Conservation (phyloP, 2,113 vertebrate genomes). For the Entelurus aequoreus region DNA sequence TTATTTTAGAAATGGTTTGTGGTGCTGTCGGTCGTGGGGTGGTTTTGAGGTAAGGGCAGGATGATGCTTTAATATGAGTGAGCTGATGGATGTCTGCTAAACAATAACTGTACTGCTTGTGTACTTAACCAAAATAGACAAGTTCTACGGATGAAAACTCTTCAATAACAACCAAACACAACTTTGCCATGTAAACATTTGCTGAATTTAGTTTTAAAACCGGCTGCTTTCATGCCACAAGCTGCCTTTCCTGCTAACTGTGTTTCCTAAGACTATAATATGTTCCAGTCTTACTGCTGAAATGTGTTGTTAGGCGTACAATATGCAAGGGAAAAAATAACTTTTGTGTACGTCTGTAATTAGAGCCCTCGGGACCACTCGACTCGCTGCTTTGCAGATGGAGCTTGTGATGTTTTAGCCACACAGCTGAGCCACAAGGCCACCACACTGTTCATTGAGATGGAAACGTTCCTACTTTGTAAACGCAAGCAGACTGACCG, state of each 20-base stretch:
- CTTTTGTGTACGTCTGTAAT: neutral
- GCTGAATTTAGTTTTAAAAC: neutral
- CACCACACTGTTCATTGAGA: neutral
- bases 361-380: neutral
- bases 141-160: neutral
- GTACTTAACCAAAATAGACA: neutral
- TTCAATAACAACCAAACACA: neutral
- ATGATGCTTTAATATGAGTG: constrained; percentile 23
- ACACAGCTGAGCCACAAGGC: neutral
- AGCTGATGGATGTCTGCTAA: constrained; percentile 23
- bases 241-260: neutral
- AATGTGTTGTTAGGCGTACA: constrained; percentile 1
- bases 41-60: constrained; percentile 45
- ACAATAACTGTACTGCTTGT: neutral
- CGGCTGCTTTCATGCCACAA: neutral
- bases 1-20: constrained; percentile 20
- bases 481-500: neutral
- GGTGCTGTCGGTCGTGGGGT: constrained; percentile 22
- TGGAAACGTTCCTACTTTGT: neutral
- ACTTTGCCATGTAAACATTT: neutral
- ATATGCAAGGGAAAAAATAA: neutral
- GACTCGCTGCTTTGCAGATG: neutral
- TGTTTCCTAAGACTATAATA: neutral
- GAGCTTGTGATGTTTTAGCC: neutral
- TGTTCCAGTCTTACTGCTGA: neutral